Conservation (phyloP, 2,113 vertebrate species). For the Coracopsis vasa region DNA sequence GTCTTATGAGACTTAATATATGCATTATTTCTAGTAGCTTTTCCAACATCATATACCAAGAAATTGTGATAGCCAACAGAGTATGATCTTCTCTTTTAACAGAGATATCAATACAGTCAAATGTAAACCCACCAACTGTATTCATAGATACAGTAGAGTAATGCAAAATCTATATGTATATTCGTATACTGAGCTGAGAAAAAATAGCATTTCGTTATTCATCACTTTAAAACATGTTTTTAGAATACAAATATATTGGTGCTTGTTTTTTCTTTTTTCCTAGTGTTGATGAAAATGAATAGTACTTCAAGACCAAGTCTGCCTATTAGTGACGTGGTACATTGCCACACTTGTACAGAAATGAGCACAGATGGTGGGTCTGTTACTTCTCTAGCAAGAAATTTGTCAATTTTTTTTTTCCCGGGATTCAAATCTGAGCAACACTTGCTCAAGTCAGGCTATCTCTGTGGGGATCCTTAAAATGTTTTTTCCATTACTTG, state of each 20-base stretch:
- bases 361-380: slow-evolving; percentile 75
- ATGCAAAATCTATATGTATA: slow-evolving; percentile 28
- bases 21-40: neutral
- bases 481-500: slow-evolving; percentile 47
- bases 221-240: slow-evolving; percentile 60
- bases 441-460: slow-evolving; percentile 48
- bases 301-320: slow-evolving; percentile 43
- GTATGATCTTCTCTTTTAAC: neutral
- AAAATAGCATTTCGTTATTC: slow-evolving; percentile 44
- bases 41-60: neutral
- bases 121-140: neutral
- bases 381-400: slow-evolving; percentile 75
- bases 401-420: slow-evolving; percentile 42
- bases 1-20: neutral
- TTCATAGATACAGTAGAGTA: neutral
- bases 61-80: neutral
- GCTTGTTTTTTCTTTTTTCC: neutral
- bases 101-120: neutral
- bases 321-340: slow-evolving; percentile 55
- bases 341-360: slow-evolving; percentile 65
- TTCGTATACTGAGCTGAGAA: slow-evolving; percentile 40
- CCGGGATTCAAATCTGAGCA: slow-evolving; percentile 32
- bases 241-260: slow-evolving; percentile 48
- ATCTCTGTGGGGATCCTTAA: slow-evolving; percentile 34
- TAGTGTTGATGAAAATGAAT: slow-evolving; percentile 62